Evolutionary conservation across 2,113 vertebrate species (phyloP).

Genomic region (Panthera leo): DNA sequence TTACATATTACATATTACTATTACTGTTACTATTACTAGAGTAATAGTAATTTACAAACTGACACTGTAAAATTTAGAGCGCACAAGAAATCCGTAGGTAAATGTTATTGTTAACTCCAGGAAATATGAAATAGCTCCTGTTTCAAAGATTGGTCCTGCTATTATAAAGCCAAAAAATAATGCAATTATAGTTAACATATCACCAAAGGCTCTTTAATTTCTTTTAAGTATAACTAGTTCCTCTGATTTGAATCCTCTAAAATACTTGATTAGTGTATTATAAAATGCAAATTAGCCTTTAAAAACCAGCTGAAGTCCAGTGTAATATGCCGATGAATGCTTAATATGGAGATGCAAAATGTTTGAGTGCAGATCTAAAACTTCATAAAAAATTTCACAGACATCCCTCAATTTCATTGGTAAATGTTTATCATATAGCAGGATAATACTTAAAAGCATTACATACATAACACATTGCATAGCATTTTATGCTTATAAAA

Average conservation of each 20-base stretch:
- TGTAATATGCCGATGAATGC: neutral
- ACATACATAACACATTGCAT: neutral
- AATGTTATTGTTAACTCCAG: neutral
- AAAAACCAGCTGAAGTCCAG: neutral
- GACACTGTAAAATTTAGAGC: neutral
- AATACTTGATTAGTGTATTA: neutral
- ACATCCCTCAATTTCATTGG: neutral
- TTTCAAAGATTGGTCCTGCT: neutral
- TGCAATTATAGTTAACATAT: neutral
- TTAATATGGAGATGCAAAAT: neutral
- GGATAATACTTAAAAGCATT: neutral
- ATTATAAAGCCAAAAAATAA: constrained; percentile 34
- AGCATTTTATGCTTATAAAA: neutral
- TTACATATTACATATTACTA: neutral
- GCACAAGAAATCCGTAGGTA: neutral
- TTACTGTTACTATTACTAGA: no score
- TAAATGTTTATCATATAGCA: neutral
- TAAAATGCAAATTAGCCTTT: neutral
- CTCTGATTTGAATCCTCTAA: neutral
- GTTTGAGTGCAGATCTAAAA: neutral
- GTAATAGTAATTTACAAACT: neutral
- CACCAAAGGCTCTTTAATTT: constrained; percentile 7
- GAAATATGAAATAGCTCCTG: neutral
- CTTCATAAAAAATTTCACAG: neutral
- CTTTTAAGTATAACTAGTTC: neutral